phyloP scores from a whole-genome alignment of 2,113 vertebrate genomes.

The Hippocampus barbouri region DNA sequence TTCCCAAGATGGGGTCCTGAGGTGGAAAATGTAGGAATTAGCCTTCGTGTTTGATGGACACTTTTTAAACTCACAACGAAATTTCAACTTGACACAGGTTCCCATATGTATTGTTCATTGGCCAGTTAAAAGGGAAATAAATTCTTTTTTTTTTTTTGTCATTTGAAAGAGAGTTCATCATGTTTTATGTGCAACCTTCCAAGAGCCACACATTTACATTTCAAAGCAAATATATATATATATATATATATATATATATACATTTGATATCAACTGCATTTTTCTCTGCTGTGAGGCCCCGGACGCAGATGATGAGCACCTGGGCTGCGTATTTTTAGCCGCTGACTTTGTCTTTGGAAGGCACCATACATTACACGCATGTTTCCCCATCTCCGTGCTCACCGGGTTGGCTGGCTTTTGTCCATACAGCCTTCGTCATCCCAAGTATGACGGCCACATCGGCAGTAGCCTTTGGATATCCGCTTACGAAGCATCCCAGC shows the following conservation, averaged over 20 bases:
- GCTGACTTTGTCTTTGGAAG: not conserved
- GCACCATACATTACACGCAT: not conserved
- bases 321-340: conserved; percentile 27
- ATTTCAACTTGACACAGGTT: not conserved
- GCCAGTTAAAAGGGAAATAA: not conserved
- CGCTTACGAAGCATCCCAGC: conserved; percentile 1
- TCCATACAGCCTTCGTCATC: conserved; percentile 24
- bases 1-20: not conserved
- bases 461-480: conserved; percentile 39
- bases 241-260: too few relatives aligned
- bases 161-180: not conserved
- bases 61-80: not conserved
- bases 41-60: not conserved
- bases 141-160: not conserved
- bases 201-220: not conserved
- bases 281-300: not conserved
- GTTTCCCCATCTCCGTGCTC: conserved; percentile 7
- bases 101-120: not conserved
- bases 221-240: not conserved
- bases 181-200: not conserved
- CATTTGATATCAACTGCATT: not conserved
- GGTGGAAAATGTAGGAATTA: not conserved
- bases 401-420: conserved; percentile 5
- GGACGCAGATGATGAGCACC: not conserved
- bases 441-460: conserved; percentile 27